phyloP scores from a whole-genome alignment of 2,113 vertebrate species.

The Acanthochromis polyacanthus region DNA sequence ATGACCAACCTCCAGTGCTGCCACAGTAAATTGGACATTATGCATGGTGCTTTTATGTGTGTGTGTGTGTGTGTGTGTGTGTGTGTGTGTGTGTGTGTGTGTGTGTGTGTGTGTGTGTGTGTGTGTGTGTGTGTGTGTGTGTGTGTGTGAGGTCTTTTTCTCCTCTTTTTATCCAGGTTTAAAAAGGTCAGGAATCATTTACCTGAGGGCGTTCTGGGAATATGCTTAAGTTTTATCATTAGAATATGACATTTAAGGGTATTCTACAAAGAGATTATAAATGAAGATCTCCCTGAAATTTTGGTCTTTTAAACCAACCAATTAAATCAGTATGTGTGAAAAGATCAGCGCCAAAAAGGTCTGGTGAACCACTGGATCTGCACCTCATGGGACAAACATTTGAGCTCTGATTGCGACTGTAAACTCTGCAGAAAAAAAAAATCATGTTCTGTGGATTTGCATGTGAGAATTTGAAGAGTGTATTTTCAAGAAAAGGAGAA shows the following conservation, averaged over 20 bases:
- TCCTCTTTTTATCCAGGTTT: conserved; percentile 55
- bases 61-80: conserved; percentile 39
- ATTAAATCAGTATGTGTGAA: conserved; percentile 44
- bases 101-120: conserved; percentile 24
- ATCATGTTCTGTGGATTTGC: not conserved
- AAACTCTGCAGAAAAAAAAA: not conserved
- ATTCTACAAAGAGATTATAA: conserved; percentile 52
- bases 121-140: conserved; percentile 32
- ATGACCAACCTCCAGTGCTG: conserved; percentile 88
- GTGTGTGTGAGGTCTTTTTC: conserved; percentile 34
- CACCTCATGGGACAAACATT: not conserved
- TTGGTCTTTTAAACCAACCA: conserved; percentile 58
- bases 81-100: conserved; percentile 58
- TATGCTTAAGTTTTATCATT: conserved; percentile 71
- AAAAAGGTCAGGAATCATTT: conserved; percentile 80
- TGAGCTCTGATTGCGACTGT: not conserved
- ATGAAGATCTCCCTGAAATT: conserved; percentile 59
- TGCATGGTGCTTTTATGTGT: conserved; percentile 91
- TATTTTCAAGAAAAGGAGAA: not conserved
- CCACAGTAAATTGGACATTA: conserved; percentile 99
- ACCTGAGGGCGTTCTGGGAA: conserved; percentile 62
- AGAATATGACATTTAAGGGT: conserved; percentile 75
- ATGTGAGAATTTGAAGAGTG: too few relatives aligned
- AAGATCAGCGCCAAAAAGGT: conserved; percentile 12
- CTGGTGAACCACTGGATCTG: not conserved